A percentile compares a stretch with the other conserved stretches of the same genome.
These are phyloP conservation scores for Tokudaia tokunoshimensis DNA, from an alignment of 2,797 vertebrate species.

Conservation along the genomic window DNA sequence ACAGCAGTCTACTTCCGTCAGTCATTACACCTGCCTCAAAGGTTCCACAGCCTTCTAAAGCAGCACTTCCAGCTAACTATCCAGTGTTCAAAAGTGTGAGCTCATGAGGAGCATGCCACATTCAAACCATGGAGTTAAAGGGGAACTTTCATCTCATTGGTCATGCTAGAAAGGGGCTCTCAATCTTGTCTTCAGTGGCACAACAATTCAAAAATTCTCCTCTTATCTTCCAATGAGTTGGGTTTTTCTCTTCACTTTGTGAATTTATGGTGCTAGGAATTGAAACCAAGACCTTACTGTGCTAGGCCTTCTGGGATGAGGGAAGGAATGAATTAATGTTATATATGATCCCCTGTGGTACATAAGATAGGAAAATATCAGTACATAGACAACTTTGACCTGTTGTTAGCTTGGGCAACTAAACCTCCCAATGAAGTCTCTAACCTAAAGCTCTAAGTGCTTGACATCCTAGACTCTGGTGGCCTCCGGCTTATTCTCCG, in stretches of 20 bases:
- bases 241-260: neutral
- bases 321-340: neutral
- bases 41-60: neutral
- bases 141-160: neutral
- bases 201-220: neutral
- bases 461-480: neutral
- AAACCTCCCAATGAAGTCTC: neutral
- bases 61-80: neutral
- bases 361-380: neutral
- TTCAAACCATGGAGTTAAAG: neutral
- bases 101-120: accelerated
- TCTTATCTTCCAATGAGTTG: neutral
- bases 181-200: neutral
- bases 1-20: neutral
- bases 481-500: neutral
- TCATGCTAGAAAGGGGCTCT: neutral
- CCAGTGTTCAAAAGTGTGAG: neutral
- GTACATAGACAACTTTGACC: neutral
- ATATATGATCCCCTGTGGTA: neutral
- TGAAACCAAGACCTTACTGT: neutral
- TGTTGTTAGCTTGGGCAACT: neutral
- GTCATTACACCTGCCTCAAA: neutral
- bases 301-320: neutral
- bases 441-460: neutral
- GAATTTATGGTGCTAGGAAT: neutral